A percentile compares a stretch with the other conserved stretches of the same genome.
phyloP scores from a whole-genome alignment of 2,888 invertebrate genomes.

The Drosophila diplacantha region DNA sequence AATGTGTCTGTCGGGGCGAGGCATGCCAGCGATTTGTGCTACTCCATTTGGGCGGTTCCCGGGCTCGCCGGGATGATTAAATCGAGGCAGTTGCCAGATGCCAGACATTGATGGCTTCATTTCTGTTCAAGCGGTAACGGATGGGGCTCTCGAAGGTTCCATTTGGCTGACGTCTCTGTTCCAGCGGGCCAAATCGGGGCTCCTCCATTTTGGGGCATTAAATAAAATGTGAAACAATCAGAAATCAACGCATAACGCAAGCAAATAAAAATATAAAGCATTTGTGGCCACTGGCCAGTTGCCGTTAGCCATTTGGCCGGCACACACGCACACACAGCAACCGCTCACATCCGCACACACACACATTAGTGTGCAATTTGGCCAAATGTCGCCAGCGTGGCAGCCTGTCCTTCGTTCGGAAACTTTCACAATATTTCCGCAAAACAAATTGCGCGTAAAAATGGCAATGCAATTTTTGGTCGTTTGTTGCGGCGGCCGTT shows the following conservation, averaged over 20 bases:
- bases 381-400: constrained; percentile 71
- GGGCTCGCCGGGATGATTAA: constrained; percentile 57
- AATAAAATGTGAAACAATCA: constrained; percentile 71
- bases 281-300: constrained; percentile 69
- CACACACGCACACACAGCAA: constrained; percentile 7
- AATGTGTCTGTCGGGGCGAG: constrained; percentile 46
- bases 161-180: constrained; percentile 21
- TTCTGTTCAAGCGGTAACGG: constrained; percentile 32
- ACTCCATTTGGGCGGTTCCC: constrained; percentile 65
- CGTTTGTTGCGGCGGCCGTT: constrained; percentile 73
- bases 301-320: constrained; percentile 58
- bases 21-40: constrained; percentile 64
- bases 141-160: constrained; percentile 10
- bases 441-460: constrained; percentile 72
- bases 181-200: background rate
- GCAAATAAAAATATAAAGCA: constrained; percentile 64
- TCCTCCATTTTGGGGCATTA: constrained; percentile 45
- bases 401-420: constrained; percentile 58
- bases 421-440: constrained; percentile 70
- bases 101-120: constrained; percentile 50
- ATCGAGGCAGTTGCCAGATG: constrained; percentile 48
- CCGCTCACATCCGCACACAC: constrained; percentile 15
- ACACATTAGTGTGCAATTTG: constrained; percentile 68
- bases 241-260: constrained; percentile 64
- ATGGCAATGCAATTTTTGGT: constrained; percentile 73